Evolutionary conservation across 2,797 vertebrate species (phyloP).

Genomic region (Propithecus deckenii): DNA sequence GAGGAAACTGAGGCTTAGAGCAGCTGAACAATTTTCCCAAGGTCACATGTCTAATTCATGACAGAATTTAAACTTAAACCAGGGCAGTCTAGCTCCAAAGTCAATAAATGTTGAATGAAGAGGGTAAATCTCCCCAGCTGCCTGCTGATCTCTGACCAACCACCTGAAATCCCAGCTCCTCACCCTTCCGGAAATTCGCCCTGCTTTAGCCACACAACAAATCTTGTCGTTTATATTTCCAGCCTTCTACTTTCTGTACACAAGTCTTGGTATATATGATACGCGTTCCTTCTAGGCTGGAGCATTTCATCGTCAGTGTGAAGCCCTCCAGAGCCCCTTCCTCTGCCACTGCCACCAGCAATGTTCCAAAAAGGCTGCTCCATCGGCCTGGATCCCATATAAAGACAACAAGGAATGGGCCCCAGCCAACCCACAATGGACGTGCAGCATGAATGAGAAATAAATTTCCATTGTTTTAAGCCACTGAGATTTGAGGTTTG

Average conservation of each 20-base stretch:
- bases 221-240: background rate
- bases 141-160: background rate
- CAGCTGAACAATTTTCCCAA: background rate
- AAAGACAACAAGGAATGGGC: background rate
- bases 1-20: background rate
- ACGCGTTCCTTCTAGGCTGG: background rate
- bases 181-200: background rate
- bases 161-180: background rate
- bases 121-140: background rate
- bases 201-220: background rate
- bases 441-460: background rate
- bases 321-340: background rate
- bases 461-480: background rate
- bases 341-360: background rate
- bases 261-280: background rate
- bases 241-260: background rate
- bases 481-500: background rate
- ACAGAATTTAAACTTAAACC: conserved; percentile 26
- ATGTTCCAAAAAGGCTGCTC: background rate
- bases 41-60: background rate
- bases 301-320: background rate
- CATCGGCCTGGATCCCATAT: background rate
- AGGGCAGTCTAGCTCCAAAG: background rate
- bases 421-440: background rate
- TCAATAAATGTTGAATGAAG: background rate